Conservation (phyloP, 2,113 vertebrate species). For the Syngnathus typhle region DNA sequence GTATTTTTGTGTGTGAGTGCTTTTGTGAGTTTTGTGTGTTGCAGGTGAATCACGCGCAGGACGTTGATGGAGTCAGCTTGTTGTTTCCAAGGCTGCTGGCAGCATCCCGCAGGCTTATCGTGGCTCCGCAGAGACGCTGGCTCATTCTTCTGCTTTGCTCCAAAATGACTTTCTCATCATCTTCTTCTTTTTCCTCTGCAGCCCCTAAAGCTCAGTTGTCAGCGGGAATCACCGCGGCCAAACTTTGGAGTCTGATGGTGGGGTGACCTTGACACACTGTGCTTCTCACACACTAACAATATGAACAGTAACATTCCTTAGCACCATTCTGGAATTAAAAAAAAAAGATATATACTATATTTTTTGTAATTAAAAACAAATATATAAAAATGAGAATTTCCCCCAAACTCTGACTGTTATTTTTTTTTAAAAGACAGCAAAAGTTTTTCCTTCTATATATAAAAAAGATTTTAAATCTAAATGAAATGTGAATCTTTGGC, state of each 20-base stretch:
- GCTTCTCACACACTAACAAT: not conserved
- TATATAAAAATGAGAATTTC: too few species aligned
- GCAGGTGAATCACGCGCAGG: conserved; percentile 1
- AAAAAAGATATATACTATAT: too few species aligned
- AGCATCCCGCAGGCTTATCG: conserved; percentile 64
- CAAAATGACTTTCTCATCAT: conserved; percentile 54
- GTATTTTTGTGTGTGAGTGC: not conserved
- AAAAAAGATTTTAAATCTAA: too few species aligned
- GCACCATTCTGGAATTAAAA: too few species aligned
- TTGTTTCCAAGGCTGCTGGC: conserved; percentile 34
- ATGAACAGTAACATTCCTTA: too few species aligned
- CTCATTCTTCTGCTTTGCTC: conserved; percentile 65
- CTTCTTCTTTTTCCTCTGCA: conserved; percentile 42
- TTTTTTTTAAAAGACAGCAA: too few species aligned
- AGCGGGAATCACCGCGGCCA: not conserved
- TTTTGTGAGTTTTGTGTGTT: not conserved
- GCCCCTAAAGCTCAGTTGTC: not conserved
- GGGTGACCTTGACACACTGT: not conserved
- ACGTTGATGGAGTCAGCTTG: conserved; percentile 64
- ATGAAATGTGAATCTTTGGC: too few species aligned
- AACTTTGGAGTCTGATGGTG: not conserved
- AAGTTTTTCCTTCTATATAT: too few species aligned
- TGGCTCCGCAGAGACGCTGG: conserved; percentile 63
- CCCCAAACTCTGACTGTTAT: too few species aligned
- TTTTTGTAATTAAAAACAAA: too few species aligned